phyloP scores from a whole-genome alignment of 1,140 invertebrate species.

The Drosophila burlai region DNA sequence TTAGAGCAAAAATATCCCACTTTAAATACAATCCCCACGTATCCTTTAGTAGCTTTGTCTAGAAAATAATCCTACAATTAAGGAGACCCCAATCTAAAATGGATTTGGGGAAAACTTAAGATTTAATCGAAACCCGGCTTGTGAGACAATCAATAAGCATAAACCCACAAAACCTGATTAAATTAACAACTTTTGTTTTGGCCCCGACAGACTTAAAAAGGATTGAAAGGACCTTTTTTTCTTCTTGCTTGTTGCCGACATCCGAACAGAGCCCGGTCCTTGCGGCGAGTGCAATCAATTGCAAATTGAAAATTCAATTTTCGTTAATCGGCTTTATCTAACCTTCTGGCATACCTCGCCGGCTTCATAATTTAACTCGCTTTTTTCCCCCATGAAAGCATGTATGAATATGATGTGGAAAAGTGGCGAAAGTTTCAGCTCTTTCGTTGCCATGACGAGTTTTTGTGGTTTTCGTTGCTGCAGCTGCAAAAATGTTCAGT shows the following conservation, averaged over 20 bases:
- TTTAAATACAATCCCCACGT: neutral
- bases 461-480: slow-evolving; percentile 34
- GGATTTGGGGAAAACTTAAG: slow-evolving; percentile 2
- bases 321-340: slow-evolving; percentile 76
- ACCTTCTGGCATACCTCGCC: slow-evolving; percentile 52
- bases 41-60: neutral
- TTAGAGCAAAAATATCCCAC: neutral
- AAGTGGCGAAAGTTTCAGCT: slow-evolving; percentile 27
- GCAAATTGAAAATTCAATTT: slow-evolving; percentile 79
- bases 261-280: neutral
- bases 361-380: slow-evolving; percentile 34
- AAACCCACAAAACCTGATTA: slow-evolving; percentile 63
- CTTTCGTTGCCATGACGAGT: slow-evolving; percentile 41
- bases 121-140: slow-evolving; percentile 11
- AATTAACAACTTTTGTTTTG: slow-evolving; percentile 57
- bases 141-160: slow-evolving; percentile 41
- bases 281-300: slow-evolving; percentile 71
- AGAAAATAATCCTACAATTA: slow-evolving; percentile 3
- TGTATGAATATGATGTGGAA: slow-evolving; percentile 14
- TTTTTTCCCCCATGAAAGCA: slow-evolving; percentile 18
- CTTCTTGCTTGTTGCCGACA: slow-evolving; percentile 1
- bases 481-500: slow-evolving; percentile 46
- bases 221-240: slow-evolving; percentile 25
- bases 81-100: slow-evolving; percentile 12
- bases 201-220: slow-evolving; percentile 5